phyloP scores from a whole-genome alignment of 2,888 invertebrate species.

The Meiosimyza platycephala region DNA sequence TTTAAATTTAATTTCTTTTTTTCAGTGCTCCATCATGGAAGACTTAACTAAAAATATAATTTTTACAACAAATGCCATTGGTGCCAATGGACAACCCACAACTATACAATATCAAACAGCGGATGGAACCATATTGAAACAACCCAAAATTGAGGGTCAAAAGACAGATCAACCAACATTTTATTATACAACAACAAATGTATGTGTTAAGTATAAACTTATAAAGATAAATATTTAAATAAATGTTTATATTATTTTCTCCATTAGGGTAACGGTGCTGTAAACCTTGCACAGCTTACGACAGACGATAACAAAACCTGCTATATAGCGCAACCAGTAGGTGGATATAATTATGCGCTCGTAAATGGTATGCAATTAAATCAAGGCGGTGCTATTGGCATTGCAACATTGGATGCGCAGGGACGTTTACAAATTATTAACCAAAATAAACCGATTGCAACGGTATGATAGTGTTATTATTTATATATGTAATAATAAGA shows the following conservation, averaged over 20 bases:
- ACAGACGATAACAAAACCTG: conserved; percentile 77
- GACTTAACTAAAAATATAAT: conserved; percentile 68
- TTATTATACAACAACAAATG: conserved; percentile 71
- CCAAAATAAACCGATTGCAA: conserved; percentile 65
- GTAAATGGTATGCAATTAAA: conserved; percentile 86
- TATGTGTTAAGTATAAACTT: conserved; percentile 44
- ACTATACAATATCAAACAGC: conserved; percentile 77
- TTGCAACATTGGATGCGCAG: conserved; percentile 66
- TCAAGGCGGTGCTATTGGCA: conserved; percentile 70
- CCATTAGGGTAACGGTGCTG: conserved; percentile 68
- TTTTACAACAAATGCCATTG: conserved; percentile 73
- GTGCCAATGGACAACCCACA: conserved; percentile 72
- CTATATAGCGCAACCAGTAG: conserved; percentile 80
- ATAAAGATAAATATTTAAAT: background rate
- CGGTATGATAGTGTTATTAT: conserved; percentile 53
- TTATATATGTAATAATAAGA: background rate
- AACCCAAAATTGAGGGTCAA: conserved; percentile 73
- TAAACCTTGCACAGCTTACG: conserved; percentile 76
- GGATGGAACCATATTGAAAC: conserved; percentile 74
- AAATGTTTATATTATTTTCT: background rate
- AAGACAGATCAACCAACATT: conserved; percentile 75
- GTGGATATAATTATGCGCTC: conserved; percentile 81
- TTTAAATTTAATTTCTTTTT: background rate
- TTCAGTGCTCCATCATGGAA: conserved; percentile 56
- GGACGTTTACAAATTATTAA: conserved; percentile 67